Percentiles rank a stretch among this genome's conserved stretches.
phyloP scores from a whole-genome alignment of 2,888 invertebrate genomes.

The Epirrhoe alternata region DNA sequence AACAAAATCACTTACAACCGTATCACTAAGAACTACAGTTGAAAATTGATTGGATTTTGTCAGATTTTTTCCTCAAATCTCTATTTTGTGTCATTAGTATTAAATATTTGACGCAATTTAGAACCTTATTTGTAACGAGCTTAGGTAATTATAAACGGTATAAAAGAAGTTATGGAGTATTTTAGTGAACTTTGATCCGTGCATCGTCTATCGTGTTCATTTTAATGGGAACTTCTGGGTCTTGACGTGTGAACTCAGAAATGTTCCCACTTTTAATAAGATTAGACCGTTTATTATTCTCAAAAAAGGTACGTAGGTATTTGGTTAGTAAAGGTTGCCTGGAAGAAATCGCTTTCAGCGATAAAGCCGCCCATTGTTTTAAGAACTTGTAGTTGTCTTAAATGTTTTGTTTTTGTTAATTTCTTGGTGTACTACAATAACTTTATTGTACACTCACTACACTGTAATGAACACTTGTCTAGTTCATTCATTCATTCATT shows the following conservation, averaged over 20 bases:
- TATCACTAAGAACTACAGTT: constrained; percentile 41
- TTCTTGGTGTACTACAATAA: no score
- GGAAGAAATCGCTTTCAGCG: no score
- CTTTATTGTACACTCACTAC: no score
- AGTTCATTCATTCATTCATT: no score
- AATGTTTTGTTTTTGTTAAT: no score
- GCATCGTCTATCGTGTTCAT: constrained; percentile 60
- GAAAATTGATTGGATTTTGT: constrained; percentile 44
- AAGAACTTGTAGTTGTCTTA: no score
- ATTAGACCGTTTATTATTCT: neutral
- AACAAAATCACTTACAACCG: constrained; percentile 44
- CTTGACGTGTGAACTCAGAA: constrained; percentile 55
- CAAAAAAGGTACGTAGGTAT: no score
- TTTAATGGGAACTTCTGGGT: constrained; percentile 61
- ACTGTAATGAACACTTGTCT: no score
- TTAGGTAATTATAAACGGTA: constrained; percentile 38
- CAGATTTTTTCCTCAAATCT: constrained; percentile 14
- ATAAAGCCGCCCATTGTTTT: no score
- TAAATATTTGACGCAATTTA: constrained; percentile 29
- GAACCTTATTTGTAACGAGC: constrained; percentile 37
- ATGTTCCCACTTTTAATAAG: constrained; percentile 29
- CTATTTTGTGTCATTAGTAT: constrained; percentile 70
- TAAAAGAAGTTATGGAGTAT: constrained; percentile 38
- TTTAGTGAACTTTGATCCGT: constrained; percentile 61
- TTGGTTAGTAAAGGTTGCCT: no score